These are phyloP conservation scores for Miniopterus natalensis DNA, from an alignment of 2,113 vertebrate genomes.

Conservation along the genomic window DNA sequence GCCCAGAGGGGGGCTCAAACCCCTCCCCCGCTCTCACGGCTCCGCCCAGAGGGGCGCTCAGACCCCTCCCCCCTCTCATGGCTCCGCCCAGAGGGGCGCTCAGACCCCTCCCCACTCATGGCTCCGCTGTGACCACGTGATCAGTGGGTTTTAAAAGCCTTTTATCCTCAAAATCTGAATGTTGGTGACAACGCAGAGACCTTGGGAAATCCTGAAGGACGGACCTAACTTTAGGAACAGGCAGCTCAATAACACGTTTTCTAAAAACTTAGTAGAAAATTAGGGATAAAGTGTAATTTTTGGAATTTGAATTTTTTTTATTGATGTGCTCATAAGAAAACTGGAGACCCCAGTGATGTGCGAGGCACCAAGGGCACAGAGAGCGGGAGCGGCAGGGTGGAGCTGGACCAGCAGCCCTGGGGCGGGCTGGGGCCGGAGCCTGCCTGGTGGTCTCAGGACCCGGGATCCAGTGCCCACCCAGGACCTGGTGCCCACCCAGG, in stretches of 20 bases:
- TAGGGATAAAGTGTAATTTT: not conserved
- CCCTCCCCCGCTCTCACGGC: no score
- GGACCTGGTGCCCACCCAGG: no score
- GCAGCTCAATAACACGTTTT: not conserved
- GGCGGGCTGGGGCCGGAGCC: rapidly evolving
- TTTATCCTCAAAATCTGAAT: not conserved
- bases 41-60: no score
- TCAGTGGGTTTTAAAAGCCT: not conserved
- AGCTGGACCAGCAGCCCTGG: no score
- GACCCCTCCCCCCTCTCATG: no score
- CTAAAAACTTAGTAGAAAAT: not conserved
- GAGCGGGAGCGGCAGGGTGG: no score
- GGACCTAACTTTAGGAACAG: not conserved
- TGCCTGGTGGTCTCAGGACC: not conserved
- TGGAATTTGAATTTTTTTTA: not conserved
- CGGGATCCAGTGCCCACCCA: rapidly evolving
- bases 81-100: no score
- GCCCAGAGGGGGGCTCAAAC: no score
- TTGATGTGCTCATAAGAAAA: not conserved
- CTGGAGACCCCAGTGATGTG: no score
- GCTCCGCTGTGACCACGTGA: not conserved
- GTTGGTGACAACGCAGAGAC: not conserved
- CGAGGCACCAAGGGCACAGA: not conserved
- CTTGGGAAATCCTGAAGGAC: not conserved
- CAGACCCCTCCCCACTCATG: no score